These are phyloP conservation scores for Autographa pulchrina DNA, from an alignment of 2,888 invertebrate species.

Conservation along the genomic window DNA sequence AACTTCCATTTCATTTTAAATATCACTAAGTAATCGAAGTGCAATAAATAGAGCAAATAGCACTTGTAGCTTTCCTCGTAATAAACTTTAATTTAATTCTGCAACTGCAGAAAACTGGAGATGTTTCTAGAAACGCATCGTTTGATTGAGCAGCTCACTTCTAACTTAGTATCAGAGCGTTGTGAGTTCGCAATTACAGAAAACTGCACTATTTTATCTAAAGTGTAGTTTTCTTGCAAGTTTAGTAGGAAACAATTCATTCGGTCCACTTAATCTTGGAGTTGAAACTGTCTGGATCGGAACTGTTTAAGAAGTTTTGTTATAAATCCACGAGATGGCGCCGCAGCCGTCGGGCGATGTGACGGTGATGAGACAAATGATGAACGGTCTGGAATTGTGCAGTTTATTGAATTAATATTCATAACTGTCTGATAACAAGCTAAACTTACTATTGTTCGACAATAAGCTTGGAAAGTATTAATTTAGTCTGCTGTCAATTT, in stretches of 20 bases:
- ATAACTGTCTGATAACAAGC: neutral
- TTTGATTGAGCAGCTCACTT: constrained; percentile 49
- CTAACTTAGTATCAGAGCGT: constrained; percentile 56
- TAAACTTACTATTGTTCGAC: neutral
- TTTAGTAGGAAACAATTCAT: constrained; percentile 70
- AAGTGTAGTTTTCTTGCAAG: constrained; percentile 68
- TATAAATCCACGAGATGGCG: constrained; percentile 67
- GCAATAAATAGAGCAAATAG: neutral
- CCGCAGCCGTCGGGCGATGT: constrained; percentile 12
- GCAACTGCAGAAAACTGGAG: constrained; percentile 7
- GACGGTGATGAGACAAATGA: constrained; percentile 19
- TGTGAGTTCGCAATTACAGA: constrained; percentile 62
- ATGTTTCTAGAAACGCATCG: constrained; percentile 28
- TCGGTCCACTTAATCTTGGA: constrained; percentile 70
- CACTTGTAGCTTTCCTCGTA: neutral
- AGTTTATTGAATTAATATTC: neutral
- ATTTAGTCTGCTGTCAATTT: too few species aligned
- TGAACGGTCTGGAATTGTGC: neutral
- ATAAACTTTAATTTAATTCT: neutral
- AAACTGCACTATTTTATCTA: constrained; percentile 63
- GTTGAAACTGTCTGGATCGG: constrained; percentile 63
- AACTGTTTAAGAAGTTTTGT: constrained; percentile 72
- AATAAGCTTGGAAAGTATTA: too few species aligned
- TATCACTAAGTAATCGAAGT: neutral
- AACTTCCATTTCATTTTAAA: constrained; percentile 1